A percentile compares a stretch with the other conserved stretches of the same genome.
Evolutionary conservation across 2,113 vertebrate species (phyloP).

Genomic region (Elanoides forficatus): DNA sequence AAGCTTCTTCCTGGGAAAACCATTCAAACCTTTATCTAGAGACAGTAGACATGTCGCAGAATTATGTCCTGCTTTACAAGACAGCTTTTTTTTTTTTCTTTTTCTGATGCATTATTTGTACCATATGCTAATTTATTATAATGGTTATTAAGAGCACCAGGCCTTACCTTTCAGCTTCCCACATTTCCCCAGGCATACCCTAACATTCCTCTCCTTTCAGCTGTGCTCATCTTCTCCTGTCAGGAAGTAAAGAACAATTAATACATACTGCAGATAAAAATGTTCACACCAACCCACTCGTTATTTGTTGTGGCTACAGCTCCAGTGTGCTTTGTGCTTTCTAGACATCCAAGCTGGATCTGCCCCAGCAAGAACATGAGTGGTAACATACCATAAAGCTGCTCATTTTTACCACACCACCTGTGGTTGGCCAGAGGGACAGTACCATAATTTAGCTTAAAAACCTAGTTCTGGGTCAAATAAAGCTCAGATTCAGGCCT

Average conservation of each 20-base stretch:
- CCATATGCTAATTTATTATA: conserved; percentile 48
- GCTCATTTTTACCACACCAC: not conserved
- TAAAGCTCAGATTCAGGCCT: not conserved
- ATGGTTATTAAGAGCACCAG: conserved; percentile 9
- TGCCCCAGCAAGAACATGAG: not conserved
- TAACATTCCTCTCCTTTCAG: not conserved
- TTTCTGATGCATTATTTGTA: conserved; percentile 34
- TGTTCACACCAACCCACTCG: not conserved
- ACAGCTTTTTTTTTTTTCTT: not conserved
- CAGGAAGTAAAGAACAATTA: conserved; percentile 40
- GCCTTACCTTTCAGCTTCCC: conserved; percentile 19
- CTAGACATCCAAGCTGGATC: not conserved
- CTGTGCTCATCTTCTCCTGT: not conserved
- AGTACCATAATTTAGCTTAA: not conserved
- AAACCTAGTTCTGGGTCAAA: not conserved
- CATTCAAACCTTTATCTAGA: conserved; percentile 24
- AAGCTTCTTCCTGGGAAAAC: conserved; percentile 42
- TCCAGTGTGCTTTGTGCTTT: not conserved
- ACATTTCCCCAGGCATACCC: conserved; percentile 18
- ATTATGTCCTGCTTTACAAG: conserved; percentile 33
- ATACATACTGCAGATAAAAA: conserved; percentile 22
- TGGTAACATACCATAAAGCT: not conserved
- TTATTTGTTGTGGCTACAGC: conserved; percentile 32
- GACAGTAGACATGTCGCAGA: not conserved
- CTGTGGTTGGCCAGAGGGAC: not conserved